Conservation (phyloP, 2,113 vertebrate species). For the Geococcyx californianus region DNA sequence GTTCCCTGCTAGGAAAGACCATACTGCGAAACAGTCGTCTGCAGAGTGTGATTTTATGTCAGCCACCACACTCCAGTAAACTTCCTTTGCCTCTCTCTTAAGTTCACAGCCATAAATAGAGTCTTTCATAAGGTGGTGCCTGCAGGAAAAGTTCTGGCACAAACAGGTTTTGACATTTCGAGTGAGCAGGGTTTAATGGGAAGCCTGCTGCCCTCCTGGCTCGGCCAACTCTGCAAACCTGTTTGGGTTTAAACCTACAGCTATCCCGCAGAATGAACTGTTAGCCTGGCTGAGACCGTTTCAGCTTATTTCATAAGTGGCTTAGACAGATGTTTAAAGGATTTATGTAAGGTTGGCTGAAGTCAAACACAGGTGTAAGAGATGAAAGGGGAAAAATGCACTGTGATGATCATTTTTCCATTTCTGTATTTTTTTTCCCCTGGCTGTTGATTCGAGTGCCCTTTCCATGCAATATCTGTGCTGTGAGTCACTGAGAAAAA, state of each 20-base stretch:
- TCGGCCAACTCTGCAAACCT: slow-evolving; percentile 59
- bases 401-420: slow-evolving; percentile 74
- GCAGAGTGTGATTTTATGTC: not conserved
- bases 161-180: not conserved
- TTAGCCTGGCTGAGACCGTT: slow-evolving; percentile 65
- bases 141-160: slow-evolving; percentile 49
- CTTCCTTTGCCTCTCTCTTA: not conserved
- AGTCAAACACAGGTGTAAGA: slow-evolving; percentile 81
- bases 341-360: slow-evolving; percentile 76
- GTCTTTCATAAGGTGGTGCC: slow-evolving; percentile 2
- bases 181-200: slow-evolving; percentile 53
- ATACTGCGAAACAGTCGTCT: not conserved
- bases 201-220: slow-evolving; percentile 33
- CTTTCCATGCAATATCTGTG: slow-evolving; percentile 70
- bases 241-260: slow-evolving; percentile 58
- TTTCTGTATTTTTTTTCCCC: slow-evolving; percentile 43
- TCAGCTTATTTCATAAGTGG: slow-evolving; percentile 73
- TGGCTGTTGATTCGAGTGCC: slow-evolving; percentile 66
- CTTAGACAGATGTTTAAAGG: slow-evolving; percentile 78
- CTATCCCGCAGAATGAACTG: slow-evolving; percentile 61
- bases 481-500: slow-evolving; percentile 67
- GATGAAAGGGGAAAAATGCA: slow-evolving; percentile 78
- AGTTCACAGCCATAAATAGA: slow-evolving; percentile 42
- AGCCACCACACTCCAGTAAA: not conserved
- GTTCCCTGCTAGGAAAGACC: not conserved